Evolutionary conservation across 2,888 invertebrate genomes (phyloP).

Genomic region (Lasioglossum calceatum): DNA sequence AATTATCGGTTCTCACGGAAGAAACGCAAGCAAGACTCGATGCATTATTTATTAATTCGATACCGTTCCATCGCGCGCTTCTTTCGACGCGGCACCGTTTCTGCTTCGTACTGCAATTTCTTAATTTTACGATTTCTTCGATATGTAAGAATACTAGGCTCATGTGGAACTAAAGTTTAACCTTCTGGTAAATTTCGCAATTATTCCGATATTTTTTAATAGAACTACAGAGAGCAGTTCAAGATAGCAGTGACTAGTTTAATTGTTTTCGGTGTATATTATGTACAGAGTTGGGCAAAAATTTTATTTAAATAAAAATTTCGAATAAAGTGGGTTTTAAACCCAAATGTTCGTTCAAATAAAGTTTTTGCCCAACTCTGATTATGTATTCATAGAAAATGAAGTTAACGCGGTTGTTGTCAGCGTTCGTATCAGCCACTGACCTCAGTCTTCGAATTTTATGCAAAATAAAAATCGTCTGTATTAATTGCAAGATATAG

Average conservation of each 20-base stretch:
- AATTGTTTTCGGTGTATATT: background rate
- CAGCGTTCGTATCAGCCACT: background rate
- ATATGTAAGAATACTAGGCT: background rate
- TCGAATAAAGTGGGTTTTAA: too few relatives aligned
- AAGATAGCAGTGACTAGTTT: background rate
- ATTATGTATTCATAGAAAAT: background rate
- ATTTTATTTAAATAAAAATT: too few relatives aligned
- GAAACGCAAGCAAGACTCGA: background rate
- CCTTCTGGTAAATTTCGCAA: background rate
- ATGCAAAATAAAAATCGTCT: background rate
- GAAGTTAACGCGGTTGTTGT: background rate
- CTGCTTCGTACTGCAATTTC: background rate
- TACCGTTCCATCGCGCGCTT: background rate
- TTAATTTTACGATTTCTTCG: background rate
- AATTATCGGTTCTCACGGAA: constrained; percentile 10
- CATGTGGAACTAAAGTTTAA: background rate
- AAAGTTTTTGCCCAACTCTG: too few relatives aligned
- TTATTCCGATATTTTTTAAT: background rate
- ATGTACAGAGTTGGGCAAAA: too few relatives aligned
- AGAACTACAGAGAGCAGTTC: background rate
- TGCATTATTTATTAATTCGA: constrained; percentile 21
- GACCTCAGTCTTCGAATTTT: background rate
- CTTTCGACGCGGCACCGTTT: background rate
- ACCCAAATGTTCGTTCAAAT: too few relatives aligned
- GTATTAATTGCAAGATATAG: background rate